phyloP scores from a whole-genome alignment of 1,140 invertebrate genomes.

The Sesamia nonagrioides region DNA sequence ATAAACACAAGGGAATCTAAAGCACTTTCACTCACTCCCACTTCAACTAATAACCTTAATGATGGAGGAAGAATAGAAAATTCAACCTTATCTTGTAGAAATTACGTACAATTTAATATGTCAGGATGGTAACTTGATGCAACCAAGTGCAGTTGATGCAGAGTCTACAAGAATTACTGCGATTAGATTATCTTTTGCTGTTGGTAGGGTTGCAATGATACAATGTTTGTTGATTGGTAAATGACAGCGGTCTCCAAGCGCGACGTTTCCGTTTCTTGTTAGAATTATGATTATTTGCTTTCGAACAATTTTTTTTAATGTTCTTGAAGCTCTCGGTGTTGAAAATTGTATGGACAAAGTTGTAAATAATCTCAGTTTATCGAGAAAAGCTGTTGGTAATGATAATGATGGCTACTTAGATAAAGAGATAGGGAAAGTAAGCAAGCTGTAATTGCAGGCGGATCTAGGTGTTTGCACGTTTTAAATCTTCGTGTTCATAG shows the following conservation, averaged over 20 bases:
- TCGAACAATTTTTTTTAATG: constrained; percentile 23
- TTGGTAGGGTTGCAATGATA: constrained; percentile 16
- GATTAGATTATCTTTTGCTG: constrained; percentile 12
- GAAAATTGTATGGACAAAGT: neutral
- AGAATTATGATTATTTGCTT: constrained; percentile 15
- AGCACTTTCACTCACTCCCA: constrained; percentile 51
- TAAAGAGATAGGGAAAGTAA: neutral
- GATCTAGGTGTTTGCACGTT: neutral
- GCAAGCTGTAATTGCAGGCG: neutral
- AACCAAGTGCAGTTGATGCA: constrained; percentile 36
- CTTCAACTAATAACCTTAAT: constrained; percentile 44
- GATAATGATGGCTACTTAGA: neutral
- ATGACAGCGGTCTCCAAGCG: constrained; percentile 12
- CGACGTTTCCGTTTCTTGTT: constrained; percentile 28
- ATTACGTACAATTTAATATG: constrained; percentile 15
- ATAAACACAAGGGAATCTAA: constrained; percentile 51
- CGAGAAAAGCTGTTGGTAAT: too few species aligned
- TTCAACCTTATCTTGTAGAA: constrained; percentile 7
- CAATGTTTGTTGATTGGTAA: constrained; percentile 9
- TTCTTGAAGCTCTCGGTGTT: too few species aligned
- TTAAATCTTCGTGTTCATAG: neutral
- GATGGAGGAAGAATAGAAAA: neutral
- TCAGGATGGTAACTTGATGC: neutral
- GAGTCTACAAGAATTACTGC: neutral
- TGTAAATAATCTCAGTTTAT: neutral